Base-by-base conservation (phyloP, 2,888 invertebrate species). In the Alloscopus bannaensis region DNA sequence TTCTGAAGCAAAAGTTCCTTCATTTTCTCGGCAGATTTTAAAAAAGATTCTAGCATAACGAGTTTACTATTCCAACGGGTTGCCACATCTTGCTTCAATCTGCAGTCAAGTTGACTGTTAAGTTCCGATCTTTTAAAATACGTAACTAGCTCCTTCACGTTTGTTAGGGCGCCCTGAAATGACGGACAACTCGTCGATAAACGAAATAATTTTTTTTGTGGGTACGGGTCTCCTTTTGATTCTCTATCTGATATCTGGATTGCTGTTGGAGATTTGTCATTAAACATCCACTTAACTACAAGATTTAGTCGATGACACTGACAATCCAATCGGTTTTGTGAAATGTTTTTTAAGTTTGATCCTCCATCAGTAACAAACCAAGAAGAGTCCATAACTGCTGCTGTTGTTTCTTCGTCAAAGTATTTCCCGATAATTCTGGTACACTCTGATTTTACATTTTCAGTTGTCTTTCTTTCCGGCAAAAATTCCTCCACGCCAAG, bases 301-400 rank as follows among this genome's bases (percentile, higher is more conserved):
- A 57, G 40, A 18, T 47, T 47, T n/a, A 6, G 18, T 42, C 69
- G 13, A 18, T 29, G 8, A 24, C 1, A 26, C 16, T 36, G n/a
- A 24, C 77, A 77, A 1, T 69, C 69, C 0, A 52, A 29, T 3
- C 77, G 16, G 3, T 36, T 18, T 0, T 3, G 0, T 57, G 71
- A 71, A 3, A 65, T 65, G 20, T 71, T 40, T 4, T 42, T 26
- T 11, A 78, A 13, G 31, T 78, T 78, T 0, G 40, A 40, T n/a
- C 78, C 78, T 16, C 71, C 71, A 24, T 77, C 78, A 2, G 78
- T 78, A 1, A 78, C 78, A 16, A 42, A 16, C 11, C 13, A 31
- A 4, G 76, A 42, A 18, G 6, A 11, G 1, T 3, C 22, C 45
- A 76, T 45, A 4, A 76, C 24, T 2, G 13, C 18, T 11, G 13